These are phyloP conservation scores for Kryptolebias ocellatus DNA, from an alignment of 2,797 vertebrate species.

Conservation along the genomic window DNA sequence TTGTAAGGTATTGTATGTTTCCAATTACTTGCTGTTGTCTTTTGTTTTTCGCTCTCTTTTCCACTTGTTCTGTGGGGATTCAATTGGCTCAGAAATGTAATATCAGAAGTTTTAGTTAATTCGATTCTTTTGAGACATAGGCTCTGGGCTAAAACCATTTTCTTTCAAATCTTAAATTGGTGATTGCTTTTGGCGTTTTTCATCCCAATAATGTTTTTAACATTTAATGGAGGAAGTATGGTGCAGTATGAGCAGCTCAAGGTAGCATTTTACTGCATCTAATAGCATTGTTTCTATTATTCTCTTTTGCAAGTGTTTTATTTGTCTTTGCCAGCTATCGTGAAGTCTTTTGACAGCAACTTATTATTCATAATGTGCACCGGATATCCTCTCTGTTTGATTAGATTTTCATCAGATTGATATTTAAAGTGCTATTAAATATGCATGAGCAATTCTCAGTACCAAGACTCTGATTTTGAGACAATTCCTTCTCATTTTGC, in stretches of 20 bases:
- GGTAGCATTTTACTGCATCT: constrained; percentile 39
- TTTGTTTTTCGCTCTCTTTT: constrained; percentile 50
- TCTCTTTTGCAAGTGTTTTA: constrained; percentile 24
- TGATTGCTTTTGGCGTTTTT: constrained; percentile 78
- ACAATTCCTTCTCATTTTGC: constrained; percentile 16
- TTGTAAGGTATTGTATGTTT: constrained; percentile 54
- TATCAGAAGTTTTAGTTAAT: constrained; percentile 76
- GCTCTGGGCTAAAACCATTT: constrained; percentile 66
- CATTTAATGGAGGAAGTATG: constrained; percentile 50
- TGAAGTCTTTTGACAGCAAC: constrained; percentile 33
- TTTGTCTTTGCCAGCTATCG: constrained; percentile 31
- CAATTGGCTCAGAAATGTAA: constrained; percentile 75
- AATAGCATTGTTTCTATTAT: constrained; percentile 27
- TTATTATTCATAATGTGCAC: constrained; percentile 47
- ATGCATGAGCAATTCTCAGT: constrained; percentile 43
- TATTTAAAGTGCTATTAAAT: constrained; percentile 43
- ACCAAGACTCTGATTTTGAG: constrained; percentile 35
- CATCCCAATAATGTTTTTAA: constrained; percentile 57
- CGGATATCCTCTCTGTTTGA: constrained; percentile 22
- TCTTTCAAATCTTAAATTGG: constrained; percentile 74
- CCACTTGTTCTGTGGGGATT: constrained; percentile 62
- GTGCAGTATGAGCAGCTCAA: constrained; percentile 33
- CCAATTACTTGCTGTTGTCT: constrained; percentile 65
- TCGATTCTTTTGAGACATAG: constrained; percentile 64
- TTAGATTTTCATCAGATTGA: constrained; percentile 41